Evolutionary conservation across 2,797 vertebrate species (phyloP).

Genomic region (Poeciliopsis gracilis): DNA sequence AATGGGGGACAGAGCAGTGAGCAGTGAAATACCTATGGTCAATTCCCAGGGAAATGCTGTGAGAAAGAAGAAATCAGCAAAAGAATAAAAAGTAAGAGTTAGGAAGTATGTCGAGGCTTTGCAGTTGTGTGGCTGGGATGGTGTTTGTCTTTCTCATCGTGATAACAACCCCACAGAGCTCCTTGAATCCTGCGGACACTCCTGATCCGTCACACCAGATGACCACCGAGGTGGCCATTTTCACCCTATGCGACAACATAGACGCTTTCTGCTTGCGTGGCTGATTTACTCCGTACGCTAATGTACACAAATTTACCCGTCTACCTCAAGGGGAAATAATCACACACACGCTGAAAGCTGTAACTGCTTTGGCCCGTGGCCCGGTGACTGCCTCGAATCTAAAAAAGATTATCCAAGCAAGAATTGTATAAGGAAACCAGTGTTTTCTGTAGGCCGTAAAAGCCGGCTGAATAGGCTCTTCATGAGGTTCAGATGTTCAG

Average conservation of each 20-base stretch:
- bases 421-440: slow-evolving; percentile 63
- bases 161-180: neutral
- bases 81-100: slow-evolving; percentile 84
- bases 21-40: slow-evolving; percentile 90
- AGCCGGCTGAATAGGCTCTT: slow-evolving; percentile 45
- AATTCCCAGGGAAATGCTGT: slow-evolving; percentile 90
- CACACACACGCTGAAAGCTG: slow-evolving; percentile 57
- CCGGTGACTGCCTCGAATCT: slow-evolving; percentile 56
- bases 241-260: slow-evolving; percentile 24
- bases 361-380: slow-evolving; percentile 59
- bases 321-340: slow-evolving; percentile 54
- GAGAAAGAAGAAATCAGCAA: slow-evolving; percentile 83
- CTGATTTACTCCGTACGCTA: slow-evolving; percentile 53
- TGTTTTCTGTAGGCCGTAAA: slow-evolving; percentile 62
- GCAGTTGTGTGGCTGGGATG: slow-evolving; percentile 57
- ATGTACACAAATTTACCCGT: slow-evolving; percentile 39
- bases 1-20: slow-evolving; percentile 69
- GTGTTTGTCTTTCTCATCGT: slow-evolving; percentile 45
- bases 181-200: neutral
- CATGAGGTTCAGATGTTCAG: slow-evolving; percentile 65
- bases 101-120: slow-evolving; percentile 60
- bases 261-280: slow-evolving; percentile 41
- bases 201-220: slow-evolving; percentile 26
- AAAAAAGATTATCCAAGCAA: slow-evolving; percentile 60
- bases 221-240: neutral